Evolutionary conservation across 2,113 vertebrate species (phyloP).

Genomic region (Myotis brandtii): DNA sequence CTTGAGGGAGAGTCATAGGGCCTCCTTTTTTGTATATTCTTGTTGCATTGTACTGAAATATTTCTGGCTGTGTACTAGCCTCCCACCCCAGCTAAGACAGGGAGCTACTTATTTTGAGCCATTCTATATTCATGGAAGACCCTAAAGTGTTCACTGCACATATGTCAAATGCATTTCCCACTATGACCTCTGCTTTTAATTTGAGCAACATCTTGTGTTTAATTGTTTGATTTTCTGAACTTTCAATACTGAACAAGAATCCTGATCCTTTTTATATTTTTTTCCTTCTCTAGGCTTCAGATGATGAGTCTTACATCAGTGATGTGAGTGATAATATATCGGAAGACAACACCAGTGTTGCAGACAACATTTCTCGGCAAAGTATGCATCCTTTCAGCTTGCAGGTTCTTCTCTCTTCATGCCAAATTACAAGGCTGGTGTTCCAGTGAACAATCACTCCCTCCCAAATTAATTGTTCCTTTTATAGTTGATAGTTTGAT

Average conservation of each 20-base stretch:
- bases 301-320: conserved; percentile 99
- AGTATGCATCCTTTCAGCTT: conserved; percentile 87
- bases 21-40: neutral
- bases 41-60: neutral
- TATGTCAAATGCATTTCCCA: neutral
- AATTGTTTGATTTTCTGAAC: neutral
- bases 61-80: neutral
- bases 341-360: conserved; percentile 99
- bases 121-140: neutral
- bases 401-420: neutral
- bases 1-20: neutral
- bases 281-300: conserved; percentile 91
- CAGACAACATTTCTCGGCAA: conserved; percentile 97
- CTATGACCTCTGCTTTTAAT: neutral
- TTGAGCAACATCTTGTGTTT: conserved; percentile 14
- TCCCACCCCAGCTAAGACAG: neutral
- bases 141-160: neutral
- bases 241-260: neutral
- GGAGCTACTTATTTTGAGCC: neutral
- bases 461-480: neutral
- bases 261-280: neutral
- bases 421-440: neutral
- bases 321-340: conserved; percentile 99
- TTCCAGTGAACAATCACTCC: neutral
- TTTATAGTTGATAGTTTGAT: neutral